phyloP scores from a whole-genome alignment of 2,888 invertebrate genomes.

The Philereme transversata region DNA sequence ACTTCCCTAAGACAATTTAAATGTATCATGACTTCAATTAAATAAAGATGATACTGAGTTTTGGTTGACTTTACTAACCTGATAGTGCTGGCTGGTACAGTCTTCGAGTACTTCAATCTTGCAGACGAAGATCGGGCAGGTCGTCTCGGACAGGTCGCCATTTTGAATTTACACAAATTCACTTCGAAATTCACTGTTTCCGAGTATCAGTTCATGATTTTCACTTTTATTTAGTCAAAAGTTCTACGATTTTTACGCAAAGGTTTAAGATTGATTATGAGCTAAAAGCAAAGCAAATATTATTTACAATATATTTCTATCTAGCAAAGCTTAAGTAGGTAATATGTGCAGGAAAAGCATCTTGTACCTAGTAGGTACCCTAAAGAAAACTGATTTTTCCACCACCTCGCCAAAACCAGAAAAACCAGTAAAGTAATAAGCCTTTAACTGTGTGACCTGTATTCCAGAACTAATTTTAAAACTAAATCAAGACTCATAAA shows the following conservation, averaged over 20 bases:
- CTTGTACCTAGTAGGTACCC: too few relatives aligned
- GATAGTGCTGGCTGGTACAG: constrained; percentile 70
- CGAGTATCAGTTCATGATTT: constrained; percentile 29
- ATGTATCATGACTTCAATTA: too few relatives aligned
- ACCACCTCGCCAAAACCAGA: too few relatives aligned
- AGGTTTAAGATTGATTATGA: background rate
- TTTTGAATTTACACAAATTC: constrained; percentile 37
- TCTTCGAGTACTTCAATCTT: constrained; percentile 75
- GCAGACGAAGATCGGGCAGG: constrained; percentile 66
- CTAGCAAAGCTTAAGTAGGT: background rate
- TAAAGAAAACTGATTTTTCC: too few relatives aligned
- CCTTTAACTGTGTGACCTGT: background rate
- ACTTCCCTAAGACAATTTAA: too few relatives aligned
- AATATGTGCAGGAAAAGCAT: too few relatives aligned
- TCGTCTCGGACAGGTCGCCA: constrained; percentile 72
- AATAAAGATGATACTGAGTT: too few relatives aligned
- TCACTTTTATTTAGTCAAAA: constrained; percentile 43
- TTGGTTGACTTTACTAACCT: constrained; percentile 52
- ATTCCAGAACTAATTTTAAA: too few relatives aligned
- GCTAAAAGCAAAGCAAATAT: constrained; percentile 14
- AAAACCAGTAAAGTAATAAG: background rate
- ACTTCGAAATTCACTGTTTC: constrained; percentile 26
- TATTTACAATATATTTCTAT: constrained; percentile 5
- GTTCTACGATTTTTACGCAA: constrained; percentile 27
- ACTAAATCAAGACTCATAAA: too few relatives aligned